Evolutionary conservation across 1,140 invertebrate species (phyloP).

Genomic region (Araneus ventricosus): DNA sequence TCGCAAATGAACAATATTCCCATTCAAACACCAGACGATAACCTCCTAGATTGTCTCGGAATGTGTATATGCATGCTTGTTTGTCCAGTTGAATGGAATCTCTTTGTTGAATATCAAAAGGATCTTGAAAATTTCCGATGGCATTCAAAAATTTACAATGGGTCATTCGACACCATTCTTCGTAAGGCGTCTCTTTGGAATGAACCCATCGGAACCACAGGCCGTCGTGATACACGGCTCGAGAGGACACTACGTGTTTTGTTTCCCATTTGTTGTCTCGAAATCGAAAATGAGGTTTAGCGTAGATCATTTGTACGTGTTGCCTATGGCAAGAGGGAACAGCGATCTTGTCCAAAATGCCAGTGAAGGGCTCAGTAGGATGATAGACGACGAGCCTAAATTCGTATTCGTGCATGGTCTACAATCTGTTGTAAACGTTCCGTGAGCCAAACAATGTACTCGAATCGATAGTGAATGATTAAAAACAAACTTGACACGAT

Average conservation of each 20-base stretch:
- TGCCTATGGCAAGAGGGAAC: too few relatives aligned
- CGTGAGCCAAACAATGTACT: background rate
- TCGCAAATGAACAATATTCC: background rate
- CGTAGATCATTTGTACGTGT: too few relatives aligned
- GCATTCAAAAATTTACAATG: conserved; percentile 18
- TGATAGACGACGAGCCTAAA: too few relatives aligned
- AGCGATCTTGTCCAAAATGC: background rate
- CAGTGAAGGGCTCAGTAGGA: background rate
- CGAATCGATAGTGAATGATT: conserved; percentile 28
- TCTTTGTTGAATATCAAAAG: background rate
- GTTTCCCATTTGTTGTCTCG: background rate
- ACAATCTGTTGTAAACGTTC: too few relatives aligned
- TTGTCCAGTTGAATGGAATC: background rate
- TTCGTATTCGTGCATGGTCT: conserved; percentile 42
- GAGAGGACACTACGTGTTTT: background rate
- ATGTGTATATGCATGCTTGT: background rate
- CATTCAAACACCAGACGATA: conserved; percentile 45
- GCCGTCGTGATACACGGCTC: conserved; percentile 21
- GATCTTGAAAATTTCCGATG: background rate
- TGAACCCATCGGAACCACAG: conserved; percentile 39
- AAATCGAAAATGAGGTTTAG: too few relatives aligned
- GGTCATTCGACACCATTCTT: background rate
- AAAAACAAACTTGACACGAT: background rate
- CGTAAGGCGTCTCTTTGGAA: too few relatives aligned
- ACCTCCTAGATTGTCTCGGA: background rate